A percentile compares a stretch with the other conserved stretches of the same genome.
phyloP scores from a whole-genome alignment of 2,797 vertebrate genomes.

The Limosa lapponica region DNA sequence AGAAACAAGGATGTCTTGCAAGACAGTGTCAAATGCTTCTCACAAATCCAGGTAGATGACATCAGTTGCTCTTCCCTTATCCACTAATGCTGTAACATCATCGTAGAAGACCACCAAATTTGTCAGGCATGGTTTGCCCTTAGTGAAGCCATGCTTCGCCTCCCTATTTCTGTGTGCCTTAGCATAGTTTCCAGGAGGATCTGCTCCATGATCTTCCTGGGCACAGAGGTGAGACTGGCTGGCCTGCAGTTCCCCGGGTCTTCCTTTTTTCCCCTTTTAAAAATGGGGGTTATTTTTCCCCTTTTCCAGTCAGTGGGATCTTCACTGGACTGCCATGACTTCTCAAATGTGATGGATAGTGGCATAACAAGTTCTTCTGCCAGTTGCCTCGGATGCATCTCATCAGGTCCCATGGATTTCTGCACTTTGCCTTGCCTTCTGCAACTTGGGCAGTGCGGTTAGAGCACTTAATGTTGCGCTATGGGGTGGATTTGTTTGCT shows the following conservation, averaged over 20 bases:
- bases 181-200: not conserved
- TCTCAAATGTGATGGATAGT: not conserved
- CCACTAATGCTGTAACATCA: not conserved
- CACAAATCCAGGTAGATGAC: not conserved
- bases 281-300: not conserved
- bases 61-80: not conserved
- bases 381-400: not conserved
- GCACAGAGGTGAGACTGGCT: not conserved
- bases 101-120: not conserved
- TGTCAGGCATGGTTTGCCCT: not conserved
- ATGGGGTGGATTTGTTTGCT: not conserved
- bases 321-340: not conserved
- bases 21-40: not conserved
- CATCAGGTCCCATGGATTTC: not conserved
- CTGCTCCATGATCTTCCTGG: not conserved
- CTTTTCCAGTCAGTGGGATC: not conserved
- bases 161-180: not conserved
- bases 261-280: not conserved
- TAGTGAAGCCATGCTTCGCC: not conserved
- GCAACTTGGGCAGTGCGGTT: not conserved
- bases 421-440: not conserved
- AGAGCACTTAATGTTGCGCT: not conserved
- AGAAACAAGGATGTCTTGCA: not conserved
- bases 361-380: not conserved
- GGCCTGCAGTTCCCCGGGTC: not conserved